Base-by-base conservation (phyloP, 2,113 vertebrate species). In the Phaetusa simplex region DNA sequence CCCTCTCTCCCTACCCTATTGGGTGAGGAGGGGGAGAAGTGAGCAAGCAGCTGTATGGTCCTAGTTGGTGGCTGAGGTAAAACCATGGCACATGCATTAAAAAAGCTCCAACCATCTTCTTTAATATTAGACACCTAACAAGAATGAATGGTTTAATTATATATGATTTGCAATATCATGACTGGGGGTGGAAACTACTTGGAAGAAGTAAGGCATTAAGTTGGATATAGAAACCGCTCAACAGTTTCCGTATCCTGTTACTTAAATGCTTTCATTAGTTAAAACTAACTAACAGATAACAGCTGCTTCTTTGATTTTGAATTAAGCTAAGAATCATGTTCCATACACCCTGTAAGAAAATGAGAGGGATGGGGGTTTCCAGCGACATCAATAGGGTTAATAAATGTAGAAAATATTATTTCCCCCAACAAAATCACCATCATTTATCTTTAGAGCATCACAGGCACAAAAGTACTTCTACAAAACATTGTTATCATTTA, bases 341-440 rank as follows among this genome's bases (percentile, higher is more conserved):
- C 50, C 61, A 61, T 30, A 42, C 15, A 40, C 5, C 5, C 3
- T 56, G 5, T 26, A 62, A 74, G 36, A 82, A 95, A 59, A 14
- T 9, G 11, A 11, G 3, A 42, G 7, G 7, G 3, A 5, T 26
- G 3, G 3, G 11, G 0, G 1, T 18, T 84, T 86, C 18, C 18
- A 83, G 3, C 18, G 38, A 30, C 21, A 38, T 69, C 10, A n/a
- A 3, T 16, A 13, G 5, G 6, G 7, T 2, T 80, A 55, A 64
- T 50, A 86, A 91, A 80, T 50, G 7, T 22, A 42, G 10, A 88
- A 80, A 59, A 65, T 47, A 50, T 14, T 47, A 32, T 55, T 78
- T 29, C 3, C 27, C 5, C 8, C 3, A 30, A 21, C 8, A 74
- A 72, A 59, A 40, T 12, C 19, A 11, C 3, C 4, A 36, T 26